Evolutionary conservation across 2,888 invertebrate genomes (phyloP).

Genomic region (Phorcus lineatus): DNA sequence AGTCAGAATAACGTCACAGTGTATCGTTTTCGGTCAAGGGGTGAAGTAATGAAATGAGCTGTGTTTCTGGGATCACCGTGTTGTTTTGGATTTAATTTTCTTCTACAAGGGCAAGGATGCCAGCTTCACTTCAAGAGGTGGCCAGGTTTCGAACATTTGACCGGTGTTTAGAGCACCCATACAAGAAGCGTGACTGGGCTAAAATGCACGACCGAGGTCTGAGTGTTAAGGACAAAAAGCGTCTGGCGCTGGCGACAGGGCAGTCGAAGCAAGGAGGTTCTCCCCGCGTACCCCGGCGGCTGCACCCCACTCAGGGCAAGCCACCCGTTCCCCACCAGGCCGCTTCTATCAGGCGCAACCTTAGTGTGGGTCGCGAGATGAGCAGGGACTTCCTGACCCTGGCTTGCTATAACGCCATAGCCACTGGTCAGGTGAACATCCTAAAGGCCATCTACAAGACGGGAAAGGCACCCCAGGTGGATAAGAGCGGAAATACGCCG

Average conservation of each 20-base stretch:
- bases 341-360: slow-evolving; percentile 11
- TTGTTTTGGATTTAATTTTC: too few relatives aligned
- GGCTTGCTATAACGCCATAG: slow-evolving; percentile 36
- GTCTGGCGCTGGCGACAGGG: slow-evolving; percentile 23
- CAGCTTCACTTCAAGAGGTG: background rate
- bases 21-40: too few relatives aligned
- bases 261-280: background rate
- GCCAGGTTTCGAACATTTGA: slow-evolving; percentile 2
- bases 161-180: background rate
- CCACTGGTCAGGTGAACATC: slow-evolving; percentile 34
- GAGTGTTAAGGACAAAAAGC: slow-evolving; percentile 28
- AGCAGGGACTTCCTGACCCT: slow-evolving; percentile 35
- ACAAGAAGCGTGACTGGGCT: slow-evolving; percentile 23
- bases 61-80: too few relatives aligned
- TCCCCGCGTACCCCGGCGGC: background rate
- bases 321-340: background rate
- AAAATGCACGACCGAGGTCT: slow-evolving; percentile 29
- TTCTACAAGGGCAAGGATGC: background rate
- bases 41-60: too few relatives aligned
- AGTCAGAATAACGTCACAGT: too few relatives aligned
- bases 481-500: slow-evolving; percentile 46
- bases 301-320: background rate
- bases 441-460: slow-evolving; percentile 39
- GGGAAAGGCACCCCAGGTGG: slow-evolving; percentile 38
- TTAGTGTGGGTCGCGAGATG: slow-evolving; percentile 28